Base-by-base conservation (phyloP, 2,888 invertebrate species). In the Melipona bicolor region DNA sequence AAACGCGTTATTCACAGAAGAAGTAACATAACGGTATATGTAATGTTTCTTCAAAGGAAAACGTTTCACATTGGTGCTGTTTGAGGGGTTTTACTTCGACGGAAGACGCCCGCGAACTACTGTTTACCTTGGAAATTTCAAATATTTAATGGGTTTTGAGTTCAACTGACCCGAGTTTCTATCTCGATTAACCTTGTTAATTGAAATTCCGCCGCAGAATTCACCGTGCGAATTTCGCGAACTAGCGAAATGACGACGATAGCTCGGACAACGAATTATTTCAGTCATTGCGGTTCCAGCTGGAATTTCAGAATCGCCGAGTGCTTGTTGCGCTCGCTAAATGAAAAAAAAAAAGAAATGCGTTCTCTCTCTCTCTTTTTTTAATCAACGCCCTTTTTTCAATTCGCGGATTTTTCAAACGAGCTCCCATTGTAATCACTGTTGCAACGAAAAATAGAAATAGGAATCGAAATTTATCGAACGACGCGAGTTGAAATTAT, bases 151-250 rank as follows among this genome's bases (percentile, higher is more conserved):
- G 67, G 59, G 27, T 81, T 77, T 72, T 19, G 19, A 27, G 61
- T 67, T 72, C 67, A 71, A 67, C 61, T 67, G 80, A 54, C 71
- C 77, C 27, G 54, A 43, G 43, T 32, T 77, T 68, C 77, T 77
- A 72, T 67, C 67, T 81, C 80, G 77, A 81, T 81, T 72, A 77
- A 81, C 77, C 67, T 81, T 71, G 71, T 81, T 77, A 77, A 71
- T 77, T 77, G 67, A 77, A 81, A 81, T 81, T 77, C 59, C 77
- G 11, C 13, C 32, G 77, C 72, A 81, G 77, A 77, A 72, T 81
- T 67, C 43, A 56, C 43, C 17, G 54, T 36, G 65, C 27, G 43
- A 43, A 43, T 11, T n/a, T 32, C 54, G 67, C 52, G 21, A 81
- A 77, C 67, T 72, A 52, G 59, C 54, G 72, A 71, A 77, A 77